Evolutionary conservation across 2,797 vertebrate genomes (phyloP), one percentile per base, ranked within the genome.

Genomic region (Macropodus opercularis): DNA sequence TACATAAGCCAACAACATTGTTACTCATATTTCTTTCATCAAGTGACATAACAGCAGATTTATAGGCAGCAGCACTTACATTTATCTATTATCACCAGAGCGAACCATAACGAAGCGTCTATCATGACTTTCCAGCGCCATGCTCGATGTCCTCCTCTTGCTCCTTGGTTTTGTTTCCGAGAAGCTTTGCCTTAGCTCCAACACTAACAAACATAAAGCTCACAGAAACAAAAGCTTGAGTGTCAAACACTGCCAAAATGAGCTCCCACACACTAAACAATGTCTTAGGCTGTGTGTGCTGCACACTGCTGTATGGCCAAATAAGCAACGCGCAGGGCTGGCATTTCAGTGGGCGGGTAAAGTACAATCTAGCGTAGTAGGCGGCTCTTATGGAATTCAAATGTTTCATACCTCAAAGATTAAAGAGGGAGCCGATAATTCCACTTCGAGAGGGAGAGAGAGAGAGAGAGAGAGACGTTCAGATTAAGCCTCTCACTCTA

Each of bases 251-350:
- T 85, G 89, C 84, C 90, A 92, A 87, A 77, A 85, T 55, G 53
- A 59, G 75, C 88, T 83, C 91, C 87, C 87, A 90, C 89, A 89
- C 85, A 87, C 74, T 43, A 66, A 81, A 82, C 78, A 90, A 84
- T 85, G 81, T 83, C 82, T 85, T 38, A 61, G 65, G 79, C 78
- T 65, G 71, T 80, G 72, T 69, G 75, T 47, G 62, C 66, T 63
- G 81, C 59, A 61, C 62, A 70, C 67, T 71, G 56, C 75, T 78
- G 72, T 68, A 80, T 61, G 65, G 63, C 52, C 79, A 77, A 83
- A 61, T 61, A 75, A 69, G 80, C 72, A 67, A 52, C 60, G 48
- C 47, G 36, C 51, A 62, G 60, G 54, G 57, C 52, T 72, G 80
- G 72, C 80, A 58, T 65, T 78, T 39, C 55, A 75, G 89, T 90